These are phyloP conservation scores for Mormyrops boulengeri DNA, from an alignment of 2,797 vertebrate genomes.

Conservation along the genomic window DNA sequence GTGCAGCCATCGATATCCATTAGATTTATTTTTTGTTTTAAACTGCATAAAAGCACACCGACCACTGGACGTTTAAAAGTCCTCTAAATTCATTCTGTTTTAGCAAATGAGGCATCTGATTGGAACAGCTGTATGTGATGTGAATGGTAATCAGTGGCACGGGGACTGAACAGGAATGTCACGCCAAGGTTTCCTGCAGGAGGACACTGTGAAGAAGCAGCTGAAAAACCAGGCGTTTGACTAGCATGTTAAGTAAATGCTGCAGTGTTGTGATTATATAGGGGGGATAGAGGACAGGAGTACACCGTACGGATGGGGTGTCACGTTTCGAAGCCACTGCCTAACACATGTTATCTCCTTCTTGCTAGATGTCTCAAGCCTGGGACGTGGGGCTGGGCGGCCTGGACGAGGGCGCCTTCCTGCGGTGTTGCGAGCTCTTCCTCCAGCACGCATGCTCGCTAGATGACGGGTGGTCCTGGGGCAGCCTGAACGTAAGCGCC, in stretches of 20 bases:
- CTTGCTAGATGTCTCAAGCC: neutral
- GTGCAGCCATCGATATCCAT: neutral
- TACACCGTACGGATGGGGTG: neutral
- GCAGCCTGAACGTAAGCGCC: slow-evolving; percentile 44
- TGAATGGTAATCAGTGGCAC: neutral
- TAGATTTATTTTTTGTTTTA: neutral
- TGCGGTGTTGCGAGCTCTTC: slow-evolving; percentile 45
- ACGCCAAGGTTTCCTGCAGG: neutral
- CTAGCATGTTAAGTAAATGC: neutral
- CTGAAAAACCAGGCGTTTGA: neutral
- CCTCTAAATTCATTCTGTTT: neutral
- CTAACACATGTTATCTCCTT: neutral
- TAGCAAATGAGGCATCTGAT: neutral
- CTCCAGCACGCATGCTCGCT: slow-evolving; percentile 47
- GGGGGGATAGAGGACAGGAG: neutral
- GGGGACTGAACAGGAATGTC: neutral
- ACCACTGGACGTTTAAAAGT: neutral
- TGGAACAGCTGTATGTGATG: neutral
- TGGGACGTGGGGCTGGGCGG: neutral
- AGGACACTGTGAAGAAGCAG: neutral
- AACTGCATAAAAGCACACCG: neutral
- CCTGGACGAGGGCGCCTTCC: slow-evolving; percentile 54
- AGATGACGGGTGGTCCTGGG: slow-evolving; percentile 61
- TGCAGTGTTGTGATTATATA: neutral
- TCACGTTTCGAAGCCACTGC: neutral